These are phyloP conservation scores for Buteo buteo DNA, from an alignment of 2,113 vertebrate genomes.

Conservation along the genomic window DNA sequence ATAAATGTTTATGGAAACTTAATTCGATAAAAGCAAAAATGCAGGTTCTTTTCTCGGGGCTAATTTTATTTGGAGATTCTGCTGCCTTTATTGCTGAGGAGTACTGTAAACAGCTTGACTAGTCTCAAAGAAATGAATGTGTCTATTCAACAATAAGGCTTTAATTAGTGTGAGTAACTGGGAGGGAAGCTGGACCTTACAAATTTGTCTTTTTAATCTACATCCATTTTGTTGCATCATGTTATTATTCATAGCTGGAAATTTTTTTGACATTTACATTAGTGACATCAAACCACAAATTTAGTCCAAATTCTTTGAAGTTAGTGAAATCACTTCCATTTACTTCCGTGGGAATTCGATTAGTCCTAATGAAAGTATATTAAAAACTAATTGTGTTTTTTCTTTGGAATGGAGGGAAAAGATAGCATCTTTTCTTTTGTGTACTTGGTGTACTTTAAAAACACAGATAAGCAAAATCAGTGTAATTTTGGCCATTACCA, in stretches of 20 bases:
- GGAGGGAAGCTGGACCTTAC: neutral
- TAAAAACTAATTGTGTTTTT: neutral
- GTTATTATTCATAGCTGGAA: neutral
- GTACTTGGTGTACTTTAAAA: neutral
- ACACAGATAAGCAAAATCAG: neutral
- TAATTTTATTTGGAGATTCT: conserved; percentile 25
- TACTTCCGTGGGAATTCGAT: neutral
- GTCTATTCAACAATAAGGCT: neutral
- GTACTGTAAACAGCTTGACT: neutral
- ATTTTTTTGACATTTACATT: neutral
- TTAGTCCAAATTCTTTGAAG: neutral
- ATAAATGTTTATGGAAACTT: neutral
- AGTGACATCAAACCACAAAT: neutral
- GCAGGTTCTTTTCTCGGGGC: neutral
- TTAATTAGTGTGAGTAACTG: neutral
- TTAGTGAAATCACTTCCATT: neutral
- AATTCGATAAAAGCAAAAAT: neutral
- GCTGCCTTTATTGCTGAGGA: neutral
- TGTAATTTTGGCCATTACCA: neutral
- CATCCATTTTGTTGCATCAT: neutral
- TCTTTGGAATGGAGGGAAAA: neutral
- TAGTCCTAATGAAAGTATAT: neutral
- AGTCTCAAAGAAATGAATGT: neutral
- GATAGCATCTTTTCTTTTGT: neutral
- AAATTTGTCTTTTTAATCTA: neutral